Evolutionary conservation across 1,140 invertebrate species (phyloP), one percentile per base, ranked within the genome.

Genomic region (Drosophila quadrilineata): DNA sequence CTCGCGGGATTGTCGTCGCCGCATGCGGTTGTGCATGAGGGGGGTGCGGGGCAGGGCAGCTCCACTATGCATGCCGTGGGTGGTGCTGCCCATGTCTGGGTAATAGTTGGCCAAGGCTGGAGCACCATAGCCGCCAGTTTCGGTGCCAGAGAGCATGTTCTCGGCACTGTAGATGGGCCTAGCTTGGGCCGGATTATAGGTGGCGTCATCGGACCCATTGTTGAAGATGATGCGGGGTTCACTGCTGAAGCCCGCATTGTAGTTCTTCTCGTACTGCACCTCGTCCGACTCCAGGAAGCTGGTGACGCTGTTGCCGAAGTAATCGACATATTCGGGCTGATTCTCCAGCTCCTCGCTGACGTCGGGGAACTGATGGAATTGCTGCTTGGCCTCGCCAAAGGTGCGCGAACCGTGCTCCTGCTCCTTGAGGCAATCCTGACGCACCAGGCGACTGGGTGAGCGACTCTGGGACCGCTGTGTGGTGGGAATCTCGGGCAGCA

Each of bases 181-280:
- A n/a, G 66, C 19, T 75, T 64, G 62, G 1, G 26, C 10, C 5
- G 58, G 48, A 29, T 75, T 69, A 29, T 88, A 87, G 50, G 62
- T 54, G 17, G 69, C 65, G 12, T 85, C 80, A 6, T 88, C 80
- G 4, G 85, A 70, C 24, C 75, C 77, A 58, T 89, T 68, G 28
- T 89, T 89, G 57, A 76, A 89, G n/a, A 89, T 88, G 8, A 89
- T 89, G n/a, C 88, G 74, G n/a, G 88, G 88, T 21, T 89, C 88
- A 26, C 87, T 89, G 59, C 75, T 89, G 29, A 86, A 89, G 16
- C 75, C 88, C 0, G 80, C 71, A 43, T 84, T 89, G 45, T 88
- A 89, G 17, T 71, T 88, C 14, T 87, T 86, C 60, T 89, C 88
- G 35, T 89, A 89, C 40, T 89, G 88, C 29, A 89, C 71, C 35